These are phyloP conservation scores for Drosophila triauraria DNA, from an alignment of 1,140 invertebrate genomes.

Conservation along the genomic window DNA sequence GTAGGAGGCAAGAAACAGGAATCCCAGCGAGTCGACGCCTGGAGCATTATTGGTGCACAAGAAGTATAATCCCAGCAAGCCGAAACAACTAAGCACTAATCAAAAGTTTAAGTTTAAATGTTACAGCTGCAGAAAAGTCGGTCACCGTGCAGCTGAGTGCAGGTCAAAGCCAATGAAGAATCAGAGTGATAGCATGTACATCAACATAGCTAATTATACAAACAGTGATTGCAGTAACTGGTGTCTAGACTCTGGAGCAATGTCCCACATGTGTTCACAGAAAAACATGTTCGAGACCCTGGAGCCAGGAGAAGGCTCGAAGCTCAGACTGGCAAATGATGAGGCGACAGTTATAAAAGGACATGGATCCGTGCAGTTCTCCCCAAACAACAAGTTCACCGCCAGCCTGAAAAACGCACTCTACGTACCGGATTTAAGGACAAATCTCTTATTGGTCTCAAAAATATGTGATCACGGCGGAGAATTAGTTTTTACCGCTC, in stretches of 20 bases:
- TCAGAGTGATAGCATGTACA: constrained; percentile 10
- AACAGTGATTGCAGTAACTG: constrained; percentile 14
- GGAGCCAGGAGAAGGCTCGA: not conserved
- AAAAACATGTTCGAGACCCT: not conserved
- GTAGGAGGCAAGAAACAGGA: constrained; percentile 1
- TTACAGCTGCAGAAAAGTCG: constrained; percentile 10
- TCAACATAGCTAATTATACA: constrained; percentile 9
- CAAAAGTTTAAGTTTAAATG: constrained; percentile 17
- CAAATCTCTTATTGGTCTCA: too few species aligned
- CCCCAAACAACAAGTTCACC: too few species aligned
- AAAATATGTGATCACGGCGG: too few species aligned
- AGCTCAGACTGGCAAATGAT: constrained; percentile 6
- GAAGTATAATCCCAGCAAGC: constrained; percentile 5
- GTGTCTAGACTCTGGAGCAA: constrained; percentile 6
- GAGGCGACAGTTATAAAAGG: constrained; percentile 2
- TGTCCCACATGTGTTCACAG: constrained; percentile 4
- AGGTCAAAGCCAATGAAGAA: constrained; percentile 14
- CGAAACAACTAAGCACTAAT: not conserved
- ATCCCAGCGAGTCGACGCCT: not conserved
- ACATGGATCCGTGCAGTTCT: not conserved
- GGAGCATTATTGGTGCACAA: not conserved
- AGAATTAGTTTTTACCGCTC: too few species aligned
- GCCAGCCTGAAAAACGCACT: too few species aligned
- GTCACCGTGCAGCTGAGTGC: constrained; percentile 10
- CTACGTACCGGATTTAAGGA: too few species aligned